Percentiles rank a stretch among this genome's conserved stretches.
These are phyloP conservation scores for Thamnophis sirtalis DNA, from an alignment of 2,113 vertebrate genomes.

Conservation along the genomic window DNA sequence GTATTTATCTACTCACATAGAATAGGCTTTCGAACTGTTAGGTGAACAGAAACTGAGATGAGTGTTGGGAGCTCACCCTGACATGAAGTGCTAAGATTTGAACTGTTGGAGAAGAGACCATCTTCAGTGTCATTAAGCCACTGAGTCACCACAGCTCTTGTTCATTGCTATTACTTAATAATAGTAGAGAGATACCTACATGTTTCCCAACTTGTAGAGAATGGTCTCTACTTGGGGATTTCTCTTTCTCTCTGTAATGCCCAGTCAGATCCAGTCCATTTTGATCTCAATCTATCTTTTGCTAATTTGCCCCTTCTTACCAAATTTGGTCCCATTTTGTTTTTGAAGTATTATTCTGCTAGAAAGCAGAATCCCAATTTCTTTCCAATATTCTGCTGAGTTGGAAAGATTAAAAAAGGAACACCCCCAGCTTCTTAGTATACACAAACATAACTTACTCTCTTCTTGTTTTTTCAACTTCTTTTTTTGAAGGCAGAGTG, in stretches of 20 bases:
- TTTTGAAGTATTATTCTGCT: neutral
- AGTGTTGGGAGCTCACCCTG: neutral
- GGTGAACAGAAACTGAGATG: neutral
- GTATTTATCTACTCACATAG: neutral
- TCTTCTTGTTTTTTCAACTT: constrained; percentile 87
- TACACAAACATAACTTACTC: constrained; percentile 78
- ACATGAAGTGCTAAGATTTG: neutral
- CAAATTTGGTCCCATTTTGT: neutral
- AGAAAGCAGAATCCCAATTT: neutral
- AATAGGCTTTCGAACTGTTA: neutral
- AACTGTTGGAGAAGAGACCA: neutral
- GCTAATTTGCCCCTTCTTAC: neutral
- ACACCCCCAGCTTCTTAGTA: neutral
- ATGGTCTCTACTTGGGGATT: neutral
- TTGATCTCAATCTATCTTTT: neutral
- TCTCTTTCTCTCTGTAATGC: neutral
- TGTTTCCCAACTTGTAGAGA: neutral
- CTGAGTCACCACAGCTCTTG: neutral
- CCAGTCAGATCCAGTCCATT: neutral
- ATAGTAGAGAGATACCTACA: neutral
- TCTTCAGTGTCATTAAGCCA: neutral
- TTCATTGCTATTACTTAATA: neutral
- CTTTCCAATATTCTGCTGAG: neutral
- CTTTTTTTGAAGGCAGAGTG: constrained; percentile 91
- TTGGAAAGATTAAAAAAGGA: neutral